Evolutionary conservation across 2,888 invertebrate genomes (phyloP), one percentile per base, ranked within the genome.

Genomic region (Xanthorhoe spadicearia): DNA sequence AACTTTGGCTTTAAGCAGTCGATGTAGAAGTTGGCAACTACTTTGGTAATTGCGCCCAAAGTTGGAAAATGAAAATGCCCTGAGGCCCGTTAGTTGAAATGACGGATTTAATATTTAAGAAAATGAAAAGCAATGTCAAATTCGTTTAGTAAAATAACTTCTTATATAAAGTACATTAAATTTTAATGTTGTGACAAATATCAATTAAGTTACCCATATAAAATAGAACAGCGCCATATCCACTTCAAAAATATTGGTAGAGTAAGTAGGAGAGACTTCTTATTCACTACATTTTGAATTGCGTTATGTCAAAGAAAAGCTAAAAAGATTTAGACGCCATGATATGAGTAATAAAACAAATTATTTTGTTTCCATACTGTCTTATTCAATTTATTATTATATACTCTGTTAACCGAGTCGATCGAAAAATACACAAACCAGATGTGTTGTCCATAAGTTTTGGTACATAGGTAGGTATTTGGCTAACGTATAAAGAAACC

Each of bases 21-120:
- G 81, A 83, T 84, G 81, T 74, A 76, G 79, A 86, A 86, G 82
- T 87, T 85, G 73, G 77, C 80, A 83, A 88, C 88, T 89, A 87
- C 88, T 89, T 89, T 82, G 81, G 86, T 88, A 89, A 89, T 88
- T 89, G 88, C 85, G 83, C 82, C 81, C 76, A 84, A 89, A 89
- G 83, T 90, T 90, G 71, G 73, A 68, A 79, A 83, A 85, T 81
- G 83, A 83, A 84, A 83, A 82, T 81, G 83, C 82, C 83, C 78
- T 67, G 75, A 71, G 81, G 84, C 82, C 73, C 74, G 70, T 70
- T 76, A 80, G 79, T 78, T 81, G 77, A 82, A 83, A 84, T 81
- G 83, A 84, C 78, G 77, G 74, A 83, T 79, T 77, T 77, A 78
- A 81, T 82, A 80, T 77, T 75, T 73, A 77, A 77, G 72, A 71